phyloP scores from a whole-genome alignment of 1,140 invertebrate species.

The Brachionus rubens region DNA sequence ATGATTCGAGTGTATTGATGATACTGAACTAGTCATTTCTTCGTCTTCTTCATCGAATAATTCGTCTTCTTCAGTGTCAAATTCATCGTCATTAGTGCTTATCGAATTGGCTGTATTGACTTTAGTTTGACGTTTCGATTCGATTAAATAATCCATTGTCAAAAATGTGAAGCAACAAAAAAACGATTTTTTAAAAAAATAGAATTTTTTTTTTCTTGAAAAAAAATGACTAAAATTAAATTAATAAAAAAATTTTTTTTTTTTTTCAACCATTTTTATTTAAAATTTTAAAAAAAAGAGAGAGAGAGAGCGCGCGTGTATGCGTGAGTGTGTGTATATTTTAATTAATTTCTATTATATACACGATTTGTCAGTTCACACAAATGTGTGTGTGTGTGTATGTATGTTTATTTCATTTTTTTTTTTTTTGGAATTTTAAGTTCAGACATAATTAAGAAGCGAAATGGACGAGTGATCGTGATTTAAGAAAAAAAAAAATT shows the following conservation, averaged over 20 bases:
- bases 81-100: not conserved
- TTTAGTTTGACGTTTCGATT: not conserved
- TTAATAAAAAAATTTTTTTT: not conserved
- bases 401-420: too few species aligned
- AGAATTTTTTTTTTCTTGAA: not conserved
- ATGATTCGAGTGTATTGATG: not conserved
- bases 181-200: not conserved
- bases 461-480: not conserved
- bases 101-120: not conserved
- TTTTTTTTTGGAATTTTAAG: too few species aligned
- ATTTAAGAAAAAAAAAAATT: not conserved
- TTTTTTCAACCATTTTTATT: not conserved
- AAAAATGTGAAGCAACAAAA: too few species aligned
- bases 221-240: not conserved
- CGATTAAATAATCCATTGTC: not conserved
- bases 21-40: not conserved
- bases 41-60: not conserved
- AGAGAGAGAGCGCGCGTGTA: too few species aligned
- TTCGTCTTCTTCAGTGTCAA: not conserved
- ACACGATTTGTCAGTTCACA: not conserved
- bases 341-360: too few species aligned
- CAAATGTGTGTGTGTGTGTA: not conserved
- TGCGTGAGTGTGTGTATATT: too few species aligned
- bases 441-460: not conserved
- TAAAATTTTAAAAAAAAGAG: not conserved